These are phyloP conservation scores for Syngnathus floridae DNA, from an alignment of 2,113 vertebrate genomes.

Conservation along the genomic window DNA sequence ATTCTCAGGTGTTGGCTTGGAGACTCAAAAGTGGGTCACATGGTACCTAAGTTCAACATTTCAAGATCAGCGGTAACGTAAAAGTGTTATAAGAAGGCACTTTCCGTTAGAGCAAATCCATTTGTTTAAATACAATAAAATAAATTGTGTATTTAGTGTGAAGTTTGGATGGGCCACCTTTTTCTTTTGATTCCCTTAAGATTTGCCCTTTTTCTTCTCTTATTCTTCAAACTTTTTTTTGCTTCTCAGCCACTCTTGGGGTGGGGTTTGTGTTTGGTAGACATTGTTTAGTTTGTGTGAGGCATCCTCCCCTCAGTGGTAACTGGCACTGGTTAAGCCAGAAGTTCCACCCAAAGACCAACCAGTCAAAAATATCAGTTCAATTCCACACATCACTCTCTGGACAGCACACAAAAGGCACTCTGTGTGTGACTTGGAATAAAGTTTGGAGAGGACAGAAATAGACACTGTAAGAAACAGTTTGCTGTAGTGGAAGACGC, in stretches of 20 bases:
- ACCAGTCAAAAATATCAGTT: slow-evolving; percentile 58
- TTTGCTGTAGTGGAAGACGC: slow-evolving; percentile 65
- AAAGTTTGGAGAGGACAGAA: slow-evolving; percentile 67
- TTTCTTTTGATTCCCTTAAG: neutral
- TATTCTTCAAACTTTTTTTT: slow-evolving; percentile 8
- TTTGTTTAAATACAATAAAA: neutral
- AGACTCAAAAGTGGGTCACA: too few relatives aligned
- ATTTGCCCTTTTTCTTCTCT: neutral
- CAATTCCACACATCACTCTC: slow-evolving; percentile 60
- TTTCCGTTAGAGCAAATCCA: too few relatives aligned
- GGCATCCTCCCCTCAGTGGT: slow-evolving; percentile 35
- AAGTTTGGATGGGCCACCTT: neutral
- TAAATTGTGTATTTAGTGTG: too few relatives aligned
- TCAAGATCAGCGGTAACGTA: too few relatives aligned
- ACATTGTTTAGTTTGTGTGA: slow-evolving; percentile 38
- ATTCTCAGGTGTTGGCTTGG: too few relatives aligned
- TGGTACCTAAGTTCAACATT: neutral
- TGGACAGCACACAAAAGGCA: slow-evolving; percentile 68
- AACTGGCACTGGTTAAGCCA: slow-evolving; percentile 45
- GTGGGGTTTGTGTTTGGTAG: slow-evolving; percentile 47
- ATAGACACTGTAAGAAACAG: slow-evolving; percentile 68
- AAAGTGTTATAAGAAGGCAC: too few relatives aligned
- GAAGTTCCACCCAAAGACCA: slow-evolving; percentile 39
- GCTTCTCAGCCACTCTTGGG: slow-evolving; percentile 19
- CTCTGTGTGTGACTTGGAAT: slow-evolving; percentile 71